These are phyloP conservation scores for Tenthredo distinguenda DNA, from an alignment of 2,888 invertebrate species.

Conservation along the genomic window DNA sequence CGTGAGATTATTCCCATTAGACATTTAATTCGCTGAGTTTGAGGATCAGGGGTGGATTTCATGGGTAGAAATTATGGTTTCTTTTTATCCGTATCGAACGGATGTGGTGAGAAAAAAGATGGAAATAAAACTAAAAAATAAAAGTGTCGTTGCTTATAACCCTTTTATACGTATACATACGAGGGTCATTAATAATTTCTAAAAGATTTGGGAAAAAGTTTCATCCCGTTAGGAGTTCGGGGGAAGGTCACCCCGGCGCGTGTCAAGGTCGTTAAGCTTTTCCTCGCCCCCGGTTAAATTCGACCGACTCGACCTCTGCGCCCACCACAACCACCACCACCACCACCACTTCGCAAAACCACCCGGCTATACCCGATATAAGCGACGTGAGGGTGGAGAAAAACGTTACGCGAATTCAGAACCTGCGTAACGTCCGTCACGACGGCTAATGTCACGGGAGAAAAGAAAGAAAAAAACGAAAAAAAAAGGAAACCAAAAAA, in stretches of 20 bases:
- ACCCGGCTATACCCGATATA: slow-evolving; percentile 7
- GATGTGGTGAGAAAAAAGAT: no score
- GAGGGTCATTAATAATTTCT: slow-evolving; percentile 43
- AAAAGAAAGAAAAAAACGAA: not conserved
- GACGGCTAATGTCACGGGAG: not conserved
- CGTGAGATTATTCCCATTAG: no score
- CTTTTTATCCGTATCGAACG: no score
- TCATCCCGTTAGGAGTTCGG: not conserved
- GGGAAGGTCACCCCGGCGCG: slow-evolving; percentile 47
- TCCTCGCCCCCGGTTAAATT: slow-evolving; percentile 39
- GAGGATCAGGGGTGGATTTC: not conserved
- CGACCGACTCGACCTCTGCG: slow-evolving; percentile 46
- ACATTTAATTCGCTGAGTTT: no score
- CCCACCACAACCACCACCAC: slow-evolving; percentile 19
- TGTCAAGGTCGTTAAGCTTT: slow-evolving; percentile 51
- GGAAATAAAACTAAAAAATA: not conserved
- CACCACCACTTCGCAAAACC: not conserved
- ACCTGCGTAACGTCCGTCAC: slow-evolving; percentile 1
- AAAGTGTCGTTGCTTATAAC: not conserved
- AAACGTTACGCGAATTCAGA: not conserved
- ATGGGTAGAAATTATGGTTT: not conserved
- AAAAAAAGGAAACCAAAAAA: not conserved
- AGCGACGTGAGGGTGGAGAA: not conserved
- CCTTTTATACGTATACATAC: not conserved
- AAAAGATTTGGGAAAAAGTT: slow-evolving; percentile 25